Evolutionary conservation across 2,113 vertebrate species (phyloP).

Genomic region (Trematocara macrostoma): DNA sequence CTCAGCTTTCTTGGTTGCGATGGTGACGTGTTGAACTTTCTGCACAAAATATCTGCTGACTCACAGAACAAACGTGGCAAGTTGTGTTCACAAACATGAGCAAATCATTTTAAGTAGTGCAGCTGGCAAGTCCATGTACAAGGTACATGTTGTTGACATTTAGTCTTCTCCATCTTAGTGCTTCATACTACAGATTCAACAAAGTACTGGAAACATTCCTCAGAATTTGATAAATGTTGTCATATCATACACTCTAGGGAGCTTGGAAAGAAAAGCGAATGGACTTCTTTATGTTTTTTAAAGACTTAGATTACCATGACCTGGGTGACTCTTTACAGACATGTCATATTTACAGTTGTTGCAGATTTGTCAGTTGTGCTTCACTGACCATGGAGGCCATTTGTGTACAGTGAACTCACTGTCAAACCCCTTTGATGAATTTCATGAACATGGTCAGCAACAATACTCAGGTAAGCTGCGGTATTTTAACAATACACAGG

Average conservation of each 20-base stretch:
- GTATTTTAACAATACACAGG: background rate
- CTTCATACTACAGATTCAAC: background rate
- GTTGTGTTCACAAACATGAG: background rate
- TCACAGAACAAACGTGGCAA: background rate
- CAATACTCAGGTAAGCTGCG: rapidly evolving
- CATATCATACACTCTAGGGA: background rate
- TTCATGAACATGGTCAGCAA: rapidly evolving
- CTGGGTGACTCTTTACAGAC: background rate
- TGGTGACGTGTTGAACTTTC: background rate
- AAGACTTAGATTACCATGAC: background rate
- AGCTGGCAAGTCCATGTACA: background rate
- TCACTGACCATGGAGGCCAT: background rate
- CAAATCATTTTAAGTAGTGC: background rate
- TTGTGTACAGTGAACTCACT: background rate
- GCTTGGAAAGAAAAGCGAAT: background rate
- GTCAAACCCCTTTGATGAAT: background rate
- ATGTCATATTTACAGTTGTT: background rate
- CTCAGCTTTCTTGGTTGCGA: background rate
- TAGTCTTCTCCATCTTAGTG: background rate
- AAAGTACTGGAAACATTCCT: background rate
- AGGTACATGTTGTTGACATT: background rate
- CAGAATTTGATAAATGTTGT: background rate
- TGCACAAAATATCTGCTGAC: background rate
- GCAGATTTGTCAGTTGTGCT: background rate
- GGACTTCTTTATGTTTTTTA: background rate